These are phyloP conservation scores for Chloebia gouldiae DNA, from an alignment of 2,113 vertebrate species.

Conservation along the genomic window DNA sequence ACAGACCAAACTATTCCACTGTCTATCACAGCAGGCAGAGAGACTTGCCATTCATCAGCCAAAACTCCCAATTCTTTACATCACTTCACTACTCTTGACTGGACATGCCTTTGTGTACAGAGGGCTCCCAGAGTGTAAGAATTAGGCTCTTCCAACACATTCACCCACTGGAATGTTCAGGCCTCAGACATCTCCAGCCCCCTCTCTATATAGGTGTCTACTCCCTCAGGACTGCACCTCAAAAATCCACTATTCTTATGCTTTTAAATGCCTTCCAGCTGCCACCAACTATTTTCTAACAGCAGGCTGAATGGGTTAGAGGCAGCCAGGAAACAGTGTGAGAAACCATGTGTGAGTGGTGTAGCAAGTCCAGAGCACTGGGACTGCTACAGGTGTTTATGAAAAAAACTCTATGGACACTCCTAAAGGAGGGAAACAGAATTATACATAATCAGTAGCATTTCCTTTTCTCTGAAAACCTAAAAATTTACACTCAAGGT, in stretches of 20 bases:
- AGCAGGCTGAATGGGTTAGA: not conserved
- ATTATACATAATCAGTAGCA: not conserved
- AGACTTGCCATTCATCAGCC: not conserved
- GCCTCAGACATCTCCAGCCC: not conserved
- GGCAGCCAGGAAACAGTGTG: not conserved
- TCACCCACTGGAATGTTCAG: not conserved
- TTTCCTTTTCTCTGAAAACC: not conserved
- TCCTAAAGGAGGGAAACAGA: not conserved
- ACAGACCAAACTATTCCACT: not conserved
- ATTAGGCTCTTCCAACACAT: not conserved
- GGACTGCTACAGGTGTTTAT: not conserved
- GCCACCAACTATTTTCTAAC: not conserved
- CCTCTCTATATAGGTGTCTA: not conserved
- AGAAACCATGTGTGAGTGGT: fast-evolving
- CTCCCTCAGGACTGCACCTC: not conserved
- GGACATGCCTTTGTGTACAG: not conserved
- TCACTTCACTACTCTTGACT: not conserved
- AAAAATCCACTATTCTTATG: not conserved
- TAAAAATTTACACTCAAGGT: not conserved
- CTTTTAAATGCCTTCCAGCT: not conserved
- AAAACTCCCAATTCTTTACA: constrained; percentile 4
- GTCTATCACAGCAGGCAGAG: not conserved
- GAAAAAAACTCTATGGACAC: not conserved
- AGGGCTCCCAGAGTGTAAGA: not conserved
- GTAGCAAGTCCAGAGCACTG: not conserved